These are phyloP conservation scores for Bos indicus DNA, from an alignment of 2,113 vertebrate genomes.

Conservation along the genomic window DNA sequence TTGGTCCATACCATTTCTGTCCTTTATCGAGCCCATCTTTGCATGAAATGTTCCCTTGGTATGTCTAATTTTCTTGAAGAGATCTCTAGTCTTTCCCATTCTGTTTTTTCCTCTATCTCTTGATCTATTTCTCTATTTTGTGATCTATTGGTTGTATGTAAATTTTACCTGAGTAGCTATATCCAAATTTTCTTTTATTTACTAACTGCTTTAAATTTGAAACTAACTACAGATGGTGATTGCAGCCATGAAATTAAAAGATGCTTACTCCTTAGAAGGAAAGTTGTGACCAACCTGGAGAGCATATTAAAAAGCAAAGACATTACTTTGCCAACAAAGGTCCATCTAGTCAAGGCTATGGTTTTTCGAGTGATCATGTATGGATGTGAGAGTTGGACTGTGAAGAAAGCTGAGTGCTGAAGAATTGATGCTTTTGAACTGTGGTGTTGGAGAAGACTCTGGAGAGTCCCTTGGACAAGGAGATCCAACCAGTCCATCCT, in stretches of 20 bases:
- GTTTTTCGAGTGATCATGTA: no score
- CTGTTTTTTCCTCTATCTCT: background rate
- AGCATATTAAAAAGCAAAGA: no score
- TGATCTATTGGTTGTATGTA: background rate
- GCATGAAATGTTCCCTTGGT: background rate
- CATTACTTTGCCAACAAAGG: no score
- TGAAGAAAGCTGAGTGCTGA: accelerated
- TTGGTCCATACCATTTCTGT: background rate
- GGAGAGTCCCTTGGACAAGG: no score
- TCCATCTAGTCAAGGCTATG: no score
- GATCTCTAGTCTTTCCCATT: background rate
- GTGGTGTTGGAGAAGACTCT: no score
- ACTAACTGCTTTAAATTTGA: background rate
- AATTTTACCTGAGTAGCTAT: background rate
- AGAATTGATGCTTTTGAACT: no score
- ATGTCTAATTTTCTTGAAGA: background rate
- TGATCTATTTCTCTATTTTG: background rate
- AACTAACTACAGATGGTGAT: background rate
- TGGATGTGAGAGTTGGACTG: no score
- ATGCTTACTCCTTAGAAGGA: no score
- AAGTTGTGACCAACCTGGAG: no score
- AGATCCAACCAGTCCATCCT: no score
- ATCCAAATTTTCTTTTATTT: background rate
- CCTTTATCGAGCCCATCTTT: background rate
- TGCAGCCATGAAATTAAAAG: no score